Conservation (phyloP, 2,113 vertebrate species). For the Antechinus flavipes region DNA sequence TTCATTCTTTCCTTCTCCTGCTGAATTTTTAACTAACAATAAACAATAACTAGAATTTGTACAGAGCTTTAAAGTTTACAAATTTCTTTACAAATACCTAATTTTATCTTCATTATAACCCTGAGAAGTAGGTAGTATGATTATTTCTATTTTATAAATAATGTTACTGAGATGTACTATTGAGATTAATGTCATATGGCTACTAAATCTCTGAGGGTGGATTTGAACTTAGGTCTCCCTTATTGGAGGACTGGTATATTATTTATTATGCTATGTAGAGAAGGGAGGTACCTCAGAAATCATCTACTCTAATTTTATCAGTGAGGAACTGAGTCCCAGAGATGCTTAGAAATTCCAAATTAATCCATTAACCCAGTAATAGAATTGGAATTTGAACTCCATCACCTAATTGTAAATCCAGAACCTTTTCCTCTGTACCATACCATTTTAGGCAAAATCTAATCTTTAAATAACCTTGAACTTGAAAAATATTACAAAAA, state of each 20-base stretch:
- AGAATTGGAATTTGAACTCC: neutral
- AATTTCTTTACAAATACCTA: neutral
- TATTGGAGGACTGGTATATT: neutral
- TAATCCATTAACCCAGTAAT: neutral
- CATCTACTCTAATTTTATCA: neutral
- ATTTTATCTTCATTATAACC: neutral
- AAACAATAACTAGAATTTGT: neutral
- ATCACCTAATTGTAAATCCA: neutral
- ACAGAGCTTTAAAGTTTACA: neutral
- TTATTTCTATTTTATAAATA: neutral
- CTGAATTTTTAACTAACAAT: neutral
- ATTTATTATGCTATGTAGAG: neutral
- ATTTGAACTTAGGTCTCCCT: neutral
- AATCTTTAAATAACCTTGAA: neutral
- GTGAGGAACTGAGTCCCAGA: neutral
- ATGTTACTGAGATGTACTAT: neutral
- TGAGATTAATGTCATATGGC: neutral
- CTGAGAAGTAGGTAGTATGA: neutral
- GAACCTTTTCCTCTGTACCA: neutral
- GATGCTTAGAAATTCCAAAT: neutral
- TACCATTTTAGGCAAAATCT: neutral
- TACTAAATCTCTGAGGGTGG: neutral
- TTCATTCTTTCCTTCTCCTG: neutral
- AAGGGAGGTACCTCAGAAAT: neutral
- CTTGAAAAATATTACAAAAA: neutral